Base-by-base conservation (phyloP, 2,113 vertebrate species). In the Desmodus rotundus region DNA sequence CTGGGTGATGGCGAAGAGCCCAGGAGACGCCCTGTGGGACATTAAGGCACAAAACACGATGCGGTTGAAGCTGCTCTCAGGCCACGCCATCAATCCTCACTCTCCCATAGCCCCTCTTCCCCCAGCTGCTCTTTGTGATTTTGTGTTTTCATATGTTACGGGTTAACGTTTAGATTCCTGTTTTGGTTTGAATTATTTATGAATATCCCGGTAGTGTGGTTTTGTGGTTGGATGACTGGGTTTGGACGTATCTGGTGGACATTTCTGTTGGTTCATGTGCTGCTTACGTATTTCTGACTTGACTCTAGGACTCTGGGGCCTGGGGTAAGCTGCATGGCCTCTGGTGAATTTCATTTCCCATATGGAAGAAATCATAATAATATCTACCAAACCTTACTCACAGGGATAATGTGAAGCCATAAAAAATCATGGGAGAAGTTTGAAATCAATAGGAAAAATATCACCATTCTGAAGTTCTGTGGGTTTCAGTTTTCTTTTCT, bases 1-100 rank as follows among this genome's bases (percentile, higher is more conserved):
- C 17, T 1, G 12, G 24, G 31, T 41, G 52, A 36, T 4, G 58
- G 54, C 2, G 38, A 65, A 43, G 31, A 1, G 1, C 13, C 17
- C 12, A 28, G 0, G 50, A 80, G 33, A 13, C 6, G n/a, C 17
- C 4, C 0, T 1, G 7, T 3, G 1, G 38, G 17, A 33, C n/a
- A 26, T 2, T 10, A 41, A 20, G 14, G 11, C 36, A 9, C 3
- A 31, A 15, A 68, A n/a, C 15, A 0, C 5, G 16, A 2, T 2
- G 10, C 11, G 7, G 1, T 26, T 14, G 2, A 0, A 24, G 38
- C 3, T 56, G 22, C 45, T 61, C 22, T 43, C 41, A 2, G 9
- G 7, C 24, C 41, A 3, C 0, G 1, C 24, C 19, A 8, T 31
- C 4, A 4, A 22, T 13, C 24, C 17, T 61, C 47, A 11, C 56